A percentile compares a stretch with the other conserved stretches of the same genome.
phyloP scores from a whole-genome alignment of 2,797 vertebrate species.

The Oreochromis mossambicus region DNA sequence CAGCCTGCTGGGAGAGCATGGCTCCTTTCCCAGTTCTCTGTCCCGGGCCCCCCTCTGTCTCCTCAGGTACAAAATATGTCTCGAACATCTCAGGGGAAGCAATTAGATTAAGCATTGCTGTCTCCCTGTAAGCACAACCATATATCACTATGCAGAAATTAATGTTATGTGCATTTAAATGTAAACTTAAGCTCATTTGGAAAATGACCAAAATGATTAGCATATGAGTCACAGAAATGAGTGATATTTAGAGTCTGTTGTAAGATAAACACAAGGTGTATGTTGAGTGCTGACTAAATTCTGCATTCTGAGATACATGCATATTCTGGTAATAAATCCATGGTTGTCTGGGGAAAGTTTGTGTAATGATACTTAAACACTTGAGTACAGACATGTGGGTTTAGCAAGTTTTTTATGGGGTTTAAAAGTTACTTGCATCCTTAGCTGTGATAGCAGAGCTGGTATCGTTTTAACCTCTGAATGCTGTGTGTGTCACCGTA shows the following conservation, averaged over 20 bases:
- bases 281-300: neutral
- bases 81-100: slow-evolving; percentile 47
- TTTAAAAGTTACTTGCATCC: neutral
- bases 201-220: slow-evolving; percentile 15
- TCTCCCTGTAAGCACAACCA: slow-evolving; percentile 4
- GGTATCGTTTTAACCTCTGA: neutral
- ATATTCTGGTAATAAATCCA: neutral
- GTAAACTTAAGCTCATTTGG: slow-evolving; percentile 17
- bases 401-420: neutral
- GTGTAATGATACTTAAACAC: neutral
- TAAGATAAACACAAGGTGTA: neutral
- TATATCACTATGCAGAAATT: slow-evolving; percentile 29
- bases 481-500: neutral
- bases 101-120: slow-evolving; percentile 38
- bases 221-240: neutral
- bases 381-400: neutral
- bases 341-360: neutral
- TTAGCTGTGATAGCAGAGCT: neutral
- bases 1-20: slow-evolving; percentile 22
- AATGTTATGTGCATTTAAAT: slow-evolving; percentile 48
- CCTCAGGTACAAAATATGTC: slow-evolving; percentile 36
- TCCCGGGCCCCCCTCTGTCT: slow-evolving; percentile 3
- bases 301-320: neutral
- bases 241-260: neutral
- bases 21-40: slow-evolving; percentile 31